phyloP scores from a whole-genome alignment of 2,113 vertebrate species.

The Tricholaema leucomelas region DNA sequence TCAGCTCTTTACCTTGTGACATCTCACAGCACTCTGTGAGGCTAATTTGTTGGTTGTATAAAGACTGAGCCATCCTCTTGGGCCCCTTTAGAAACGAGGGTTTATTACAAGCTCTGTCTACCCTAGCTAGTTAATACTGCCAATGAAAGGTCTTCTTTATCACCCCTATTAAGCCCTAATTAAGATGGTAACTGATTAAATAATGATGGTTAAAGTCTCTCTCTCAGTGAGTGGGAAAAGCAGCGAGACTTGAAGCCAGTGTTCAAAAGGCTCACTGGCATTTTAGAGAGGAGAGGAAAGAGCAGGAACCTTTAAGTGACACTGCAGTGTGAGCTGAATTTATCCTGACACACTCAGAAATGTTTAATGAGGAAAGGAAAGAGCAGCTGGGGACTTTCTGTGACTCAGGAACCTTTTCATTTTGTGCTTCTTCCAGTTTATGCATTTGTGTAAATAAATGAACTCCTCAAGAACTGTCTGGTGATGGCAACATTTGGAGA shows the following conservation, averaged over 20 bases:
- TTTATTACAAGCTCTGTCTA: background rate
- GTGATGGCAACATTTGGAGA: background rate
- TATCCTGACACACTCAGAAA: constrained; percentile 60
- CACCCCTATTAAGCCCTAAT: background rate
- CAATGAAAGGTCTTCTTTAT: background rate
- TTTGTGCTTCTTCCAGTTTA: constrained; percentile 37
- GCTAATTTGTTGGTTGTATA: background rate
- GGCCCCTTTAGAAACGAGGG: background rate
- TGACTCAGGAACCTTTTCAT: constrained; percentile 57
- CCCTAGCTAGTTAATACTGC: background rate
- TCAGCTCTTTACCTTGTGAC: background rate
- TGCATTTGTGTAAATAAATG: background rate
- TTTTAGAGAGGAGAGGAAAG: constrained; percentile 66
- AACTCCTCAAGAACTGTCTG: background rate
- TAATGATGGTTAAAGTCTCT: background rate
- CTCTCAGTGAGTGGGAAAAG: constrained; percentile 30
- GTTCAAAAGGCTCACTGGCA: constrained; percentile 48
- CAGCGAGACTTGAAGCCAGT: constrained; percentile 13
- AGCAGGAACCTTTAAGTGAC: constrained; percentile 52
- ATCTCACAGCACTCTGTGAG: background rate
- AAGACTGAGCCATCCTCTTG: background rate
- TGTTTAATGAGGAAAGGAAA: constrained; percentile 65
- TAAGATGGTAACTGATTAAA: background rate
- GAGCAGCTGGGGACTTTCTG: constrained; percentile 22
- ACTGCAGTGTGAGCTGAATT: constrained; percentile 10